Evolutionary conservation across 2,797 vertebrate species (phyloP).

Genomic region (Mormyrops boulengeri): DNA sequence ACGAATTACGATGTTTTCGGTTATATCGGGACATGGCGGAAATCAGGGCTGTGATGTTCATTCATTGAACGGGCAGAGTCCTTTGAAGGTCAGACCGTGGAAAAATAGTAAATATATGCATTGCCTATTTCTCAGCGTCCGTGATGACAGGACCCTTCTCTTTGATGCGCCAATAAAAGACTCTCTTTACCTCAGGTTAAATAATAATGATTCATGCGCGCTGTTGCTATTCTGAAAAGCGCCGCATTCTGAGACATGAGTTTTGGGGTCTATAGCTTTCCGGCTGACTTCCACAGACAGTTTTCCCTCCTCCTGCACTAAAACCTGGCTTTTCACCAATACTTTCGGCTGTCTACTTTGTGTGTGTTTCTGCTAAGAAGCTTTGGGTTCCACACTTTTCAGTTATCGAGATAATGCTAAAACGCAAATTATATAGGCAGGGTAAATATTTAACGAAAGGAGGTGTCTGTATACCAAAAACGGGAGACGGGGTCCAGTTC

Average conservation of each 20-base stretch:
- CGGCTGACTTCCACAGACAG: not conserved
- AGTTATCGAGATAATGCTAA: not conserved
- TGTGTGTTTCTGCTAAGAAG: not conserved
- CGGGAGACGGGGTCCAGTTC: not conserved
- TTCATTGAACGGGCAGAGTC: constrained; percentile 40
- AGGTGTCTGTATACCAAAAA: not conserved
- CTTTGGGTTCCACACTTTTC: not conserved
- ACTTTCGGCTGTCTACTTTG: not conserved
- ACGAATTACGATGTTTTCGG: constrained; percentile 48
- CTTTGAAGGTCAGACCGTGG: constrained; percentile 56
- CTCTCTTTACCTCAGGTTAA: not conserved
- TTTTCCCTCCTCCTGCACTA: not conserved
- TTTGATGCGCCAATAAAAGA: constrained; percentile 54
- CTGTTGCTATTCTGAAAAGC: not conserved
- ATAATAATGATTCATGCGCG: not conserved
- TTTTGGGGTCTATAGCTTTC: not conserved
- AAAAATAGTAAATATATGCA: constrained; percentile 40
- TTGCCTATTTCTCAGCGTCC: constrained; percentile 52
- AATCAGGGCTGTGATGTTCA: constrained; percentile 36
- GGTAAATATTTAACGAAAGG: not conserved
- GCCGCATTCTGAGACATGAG: not conserved
- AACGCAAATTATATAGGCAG: not conserved
- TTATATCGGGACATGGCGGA: constrained; percentile 42
- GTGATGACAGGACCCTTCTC: constrained; percentile 41
- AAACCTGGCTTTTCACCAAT: not conserved